These are phyloP conservation scores for Lampris megalopsis DNA, from an alignment of 2,113 vertebrate genomes.

Conservation along the genomic window DNA sequence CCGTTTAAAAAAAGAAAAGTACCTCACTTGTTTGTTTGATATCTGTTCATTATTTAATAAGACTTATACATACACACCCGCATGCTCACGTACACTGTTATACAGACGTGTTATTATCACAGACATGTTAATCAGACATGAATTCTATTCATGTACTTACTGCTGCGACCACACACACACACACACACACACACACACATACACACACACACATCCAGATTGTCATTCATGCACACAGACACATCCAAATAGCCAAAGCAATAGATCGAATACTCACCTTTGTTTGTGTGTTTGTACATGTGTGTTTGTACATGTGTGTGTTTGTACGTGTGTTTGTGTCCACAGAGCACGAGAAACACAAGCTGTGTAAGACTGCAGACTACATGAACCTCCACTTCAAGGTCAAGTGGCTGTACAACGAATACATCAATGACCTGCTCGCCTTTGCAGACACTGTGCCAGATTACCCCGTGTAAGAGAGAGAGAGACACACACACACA, in stretches of 20 bases:
- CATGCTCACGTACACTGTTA: too few species aligned
- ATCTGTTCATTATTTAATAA: too few species aligned
- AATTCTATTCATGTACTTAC: too few species aligned
- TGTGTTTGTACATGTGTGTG: neutral
- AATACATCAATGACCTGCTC: conserved; percentile 90
- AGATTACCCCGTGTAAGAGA: conserved; percentile 93
- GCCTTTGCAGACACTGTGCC: conserved; percentile 86
- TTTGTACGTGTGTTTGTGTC: neutral
- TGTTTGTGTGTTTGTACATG: neutral
- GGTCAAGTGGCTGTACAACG: conserved; percentile 98
- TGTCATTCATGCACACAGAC: too few species aligned
- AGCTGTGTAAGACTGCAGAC: conserved; percentile 92
- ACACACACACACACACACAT: too few species aligned
- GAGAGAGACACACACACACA: conserved; percentile 13
- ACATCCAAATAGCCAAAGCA: neutral
- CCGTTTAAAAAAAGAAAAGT: too few species aligned
- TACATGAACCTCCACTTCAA: conserved; percentile 99
- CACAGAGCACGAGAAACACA: conserved; percentile 93
- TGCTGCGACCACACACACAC: too few species aligned
- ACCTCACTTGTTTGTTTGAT: too few species aligned
- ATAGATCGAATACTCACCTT: neutral
- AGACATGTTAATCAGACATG: too few species aligned
- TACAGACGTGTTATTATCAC: too few species aligned
- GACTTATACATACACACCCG: too few species aligned
- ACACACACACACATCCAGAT: too few species aligned